Base-by-base conservation (phyloP, 37 sponge, comb jelly and placozoan genomes). In the Hormiphora californensis region DNA sequence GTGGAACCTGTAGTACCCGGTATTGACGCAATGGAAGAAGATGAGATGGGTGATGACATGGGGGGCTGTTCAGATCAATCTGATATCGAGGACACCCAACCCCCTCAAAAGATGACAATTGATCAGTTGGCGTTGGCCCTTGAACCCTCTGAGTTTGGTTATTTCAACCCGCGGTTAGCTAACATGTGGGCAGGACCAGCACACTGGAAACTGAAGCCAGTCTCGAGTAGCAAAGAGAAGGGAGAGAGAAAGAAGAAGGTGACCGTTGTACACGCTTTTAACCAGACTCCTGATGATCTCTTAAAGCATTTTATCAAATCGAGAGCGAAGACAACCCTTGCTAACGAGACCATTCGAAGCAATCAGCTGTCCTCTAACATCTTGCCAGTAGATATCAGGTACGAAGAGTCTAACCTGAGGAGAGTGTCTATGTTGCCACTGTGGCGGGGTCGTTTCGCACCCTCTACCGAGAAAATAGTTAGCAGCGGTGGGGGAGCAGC, bases 131-230 rank as follows among this genome's bases (percentile, higher is more conserved):
- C 92, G 21, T 89, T 91, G 27, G 89, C 86, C 0, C 46, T 93
- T 19, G 87, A 92, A 57, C 87, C 69, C 17, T 91, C 92, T 1
- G 96, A 95, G 61, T 93, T 90, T 46, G 88, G 92, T 4, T 95
- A 95, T 54, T 93, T 95, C 87, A 73, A 88, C 28, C 88, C 88
- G n/a, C 59, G 69, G 33, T 73, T 90, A 0, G 21, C 91, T 28
- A 39, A 91, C 22, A 87, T 90, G 54, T 95, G 96, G 96, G 96
- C 94, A 31, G 96, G 96, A 25, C 96, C 96, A 32, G 88, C 87
- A 30, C 93, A 93, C 67, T 95, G 96, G 96, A 93, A 93, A 68
- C 23, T 91, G 3, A 85, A 86, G 34, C 54, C 90, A 30, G 43
- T 40, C 38, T 3, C 69, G 17, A 39, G 3, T 27, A 62, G 41